A percentile compares a stretch with the other conserved stretches of the same genome.
Conservation (phyloP, 2,113 vertebrate genomes). For the Erinaceus europaeus region DNA sequence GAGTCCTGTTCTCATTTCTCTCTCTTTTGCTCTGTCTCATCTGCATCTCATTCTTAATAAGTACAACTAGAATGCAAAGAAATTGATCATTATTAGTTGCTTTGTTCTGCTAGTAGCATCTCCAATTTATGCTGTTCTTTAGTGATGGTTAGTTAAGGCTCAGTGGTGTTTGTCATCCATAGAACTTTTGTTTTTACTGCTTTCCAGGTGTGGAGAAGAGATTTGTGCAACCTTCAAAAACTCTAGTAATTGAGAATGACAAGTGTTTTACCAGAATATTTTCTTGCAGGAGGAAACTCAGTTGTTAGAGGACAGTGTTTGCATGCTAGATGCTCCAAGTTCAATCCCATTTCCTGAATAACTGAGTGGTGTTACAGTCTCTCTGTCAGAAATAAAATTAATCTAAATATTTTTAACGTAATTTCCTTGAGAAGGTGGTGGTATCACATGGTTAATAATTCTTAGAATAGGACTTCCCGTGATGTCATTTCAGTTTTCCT, state of each 20-base stretch:
- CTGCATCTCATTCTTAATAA: not conserved
- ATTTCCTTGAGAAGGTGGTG: not conserved
- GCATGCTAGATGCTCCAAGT: too few relatives aligned
- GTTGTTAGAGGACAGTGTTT: too few relatives aligned
- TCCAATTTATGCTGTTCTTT: not conserved
- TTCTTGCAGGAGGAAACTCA: too few relatives aligned
- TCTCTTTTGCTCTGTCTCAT: too few relatives aligned
- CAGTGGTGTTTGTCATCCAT: not conserved
- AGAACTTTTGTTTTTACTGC: not conserved
- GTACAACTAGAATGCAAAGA: not conserved
- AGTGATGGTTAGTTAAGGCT: not conserved
- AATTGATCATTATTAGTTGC: not conserved
- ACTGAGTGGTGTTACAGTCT: too few relatives aligned
- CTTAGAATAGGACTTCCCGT: not conserved
- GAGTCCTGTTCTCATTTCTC: too few relatives aligned
- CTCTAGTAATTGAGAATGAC: constrained; percentile 24
- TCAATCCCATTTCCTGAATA: too few relatives aligned
- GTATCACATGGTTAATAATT: not conserved
- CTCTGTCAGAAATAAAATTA: too few relatives aligned
- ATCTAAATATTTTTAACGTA: too few relatives aligned
- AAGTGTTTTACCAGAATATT: constrained; percentile 20
- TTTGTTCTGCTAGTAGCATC: not conserved
- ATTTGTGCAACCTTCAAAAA: constrained; percentile 30
- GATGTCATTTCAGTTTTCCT: not conserved
- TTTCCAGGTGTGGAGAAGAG: not conserved